Evolutionary conservation across 92 coral and sea anemone genomes (phyloP).

Genomic region (Actinostola sp.): DNA sequence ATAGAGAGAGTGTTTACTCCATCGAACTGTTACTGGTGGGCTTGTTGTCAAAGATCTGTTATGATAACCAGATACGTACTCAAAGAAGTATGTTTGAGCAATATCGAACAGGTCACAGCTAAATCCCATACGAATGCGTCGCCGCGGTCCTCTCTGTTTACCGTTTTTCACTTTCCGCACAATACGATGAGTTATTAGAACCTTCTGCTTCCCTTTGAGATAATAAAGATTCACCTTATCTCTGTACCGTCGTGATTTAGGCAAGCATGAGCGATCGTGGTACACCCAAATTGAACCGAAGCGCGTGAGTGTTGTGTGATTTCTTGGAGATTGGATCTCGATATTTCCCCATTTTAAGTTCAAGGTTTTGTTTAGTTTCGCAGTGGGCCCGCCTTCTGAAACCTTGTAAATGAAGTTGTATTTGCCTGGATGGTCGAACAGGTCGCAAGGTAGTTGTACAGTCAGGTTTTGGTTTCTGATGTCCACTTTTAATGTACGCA

Average conservation of each 20-base stretch:
- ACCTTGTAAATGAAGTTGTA: constrained; percentile 75
- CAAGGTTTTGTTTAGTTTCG: constrained; percentile 59
- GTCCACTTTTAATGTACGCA: constrained; percentile 35
- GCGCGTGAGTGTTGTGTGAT: constrained; percentile 89
- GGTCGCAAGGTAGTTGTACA: constrained; percentile 70
- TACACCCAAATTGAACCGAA: constrained; percentile 80
- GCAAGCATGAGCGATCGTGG: constrained; percentile 78
- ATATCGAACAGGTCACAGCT: constrained; percentile 82
- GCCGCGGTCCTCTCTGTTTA: constrained; percentile 47
- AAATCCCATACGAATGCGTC: constrained; percentile 72
- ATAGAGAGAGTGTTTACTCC: constrained; percentile 66
- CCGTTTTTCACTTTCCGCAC: constrained; percentile 74
- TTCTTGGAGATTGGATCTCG: constrained; percentile 63
- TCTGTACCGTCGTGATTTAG: constrained; percentile 60
- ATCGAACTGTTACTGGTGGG: constrained; percentile 56
- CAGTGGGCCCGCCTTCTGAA: constrained; percentile 63
- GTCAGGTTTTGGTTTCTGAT: constrained; percentile 25
- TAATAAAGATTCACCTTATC: constrained; percentile 75
- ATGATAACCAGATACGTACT: constrained; percentile 69
- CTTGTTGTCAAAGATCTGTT: constrained; percentile 69
- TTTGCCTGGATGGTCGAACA: constrained; percentile 81
- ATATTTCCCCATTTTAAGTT: constrained; percentile 67
- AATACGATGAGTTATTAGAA: constrained; percentile 67
- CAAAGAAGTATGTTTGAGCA: constrained; percentile 73
- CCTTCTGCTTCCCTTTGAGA: constrained; percentile 54